Conservation (phyloP, 2,888 invertebrate genomes). For the Zygaena filipendulae region DNA sequence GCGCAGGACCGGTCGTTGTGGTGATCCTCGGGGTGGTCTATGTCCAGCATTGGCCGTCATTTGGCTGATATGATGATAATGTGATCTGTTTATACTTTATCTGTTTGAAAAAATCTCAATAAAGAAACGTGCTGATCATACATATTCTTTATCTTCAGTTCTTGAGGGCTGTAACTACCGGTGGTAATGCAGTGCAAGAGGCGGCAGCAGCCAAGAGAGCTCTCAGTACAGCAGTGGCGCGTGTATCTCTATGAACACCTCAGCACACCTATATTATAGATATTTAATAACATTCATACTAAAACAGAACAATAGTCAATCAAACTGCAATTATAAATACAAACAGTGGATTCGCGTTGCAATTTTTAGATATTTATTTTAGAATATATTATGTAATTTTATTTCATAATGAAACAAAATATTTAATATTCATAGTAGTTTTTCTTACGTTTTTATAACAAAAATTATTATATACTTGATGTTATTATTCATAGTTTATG, state of each 20-base stretch:
- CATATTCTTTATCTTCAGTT: conserved; percentile 25
- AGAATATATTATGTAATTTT: too few species aligned
- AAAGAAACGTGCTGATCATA: neutral
- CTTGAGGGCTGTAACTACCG: conserved; percentile 22
- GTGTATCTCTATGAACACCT: conserved; percentile 16
- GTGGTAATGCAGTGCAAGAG: conserved; percentile 21
- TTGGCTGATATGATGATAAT: too few species aligned
- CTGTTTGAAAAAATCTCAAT: conserved; percentile 9
- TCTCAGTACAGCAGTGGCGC: conserved; percentile 17
- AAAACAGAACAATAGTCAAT: conserved; percentile 5
- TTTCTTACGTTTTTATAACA: conserved; percentile 12
- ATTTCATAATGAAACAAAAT: conserved; percentile 3
- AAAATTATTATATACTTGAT: conserved; percentile 8
- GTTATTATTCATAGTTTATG: conserved; percentile 28
- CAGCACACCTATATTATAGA: conserved; percentile 2
- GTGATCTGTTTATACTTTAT: too few species aligned
- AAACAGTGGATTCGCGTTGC: too few species aligned
- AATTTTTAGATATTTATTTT: too few species aligned
- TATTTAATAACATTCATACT: conserved; percentile 22
- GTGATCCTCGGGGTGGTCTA: too few species aligned
- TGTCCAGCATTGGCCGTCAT: too few species aligned
- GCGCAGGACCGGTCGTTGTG: too few species aligned
- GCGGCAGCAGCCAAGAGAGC: conserved; percentile 25
- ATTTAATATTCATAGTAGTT: conserved; percentile 14
- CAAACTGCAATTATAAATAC: too few species aligned